These are phyloP conservation scores for Tragelaphus scriptus DNA, from an alignment of 2,113 vertebrate species.

Conservation along the genomic window DNA sequence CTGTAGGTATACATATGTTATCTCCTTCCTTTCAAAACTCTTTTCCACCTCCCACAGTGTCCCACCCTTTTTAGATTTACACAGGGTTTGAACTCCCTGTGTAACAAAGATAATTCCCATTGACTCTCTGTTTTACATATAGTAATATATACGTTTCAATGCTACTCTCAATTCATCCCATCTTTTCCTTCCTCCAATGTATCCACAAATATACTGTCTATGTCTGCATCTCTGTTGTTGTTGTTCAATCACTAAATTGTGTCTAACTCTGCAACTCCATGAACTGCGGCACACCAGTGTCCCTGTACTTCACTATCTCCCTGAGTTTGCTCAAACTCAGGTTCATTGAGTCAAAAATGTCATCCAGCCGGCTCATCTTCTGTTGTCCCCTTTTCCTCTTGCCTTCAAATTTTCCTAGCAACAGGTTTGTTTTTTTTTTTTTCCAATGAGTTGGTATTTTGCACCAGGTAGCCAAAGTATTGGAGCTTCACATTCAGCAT, in stretches of 20 bases:
- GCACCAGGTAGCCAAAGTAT: not conserved
- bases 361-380: not conserved
- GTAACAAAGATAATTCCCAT: no score
- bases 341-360: not conserved
- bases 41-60: not conserved
- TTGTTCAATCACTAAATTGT: not conserved
- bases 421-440: not conserved
- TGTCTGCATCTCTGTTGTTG: not conserved
- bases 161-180: not conserved
- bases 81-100: not conserved
- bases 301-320: not conserved
- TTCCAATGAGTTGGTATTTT: not conserved
- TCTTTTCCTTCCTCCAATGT: not conserved
- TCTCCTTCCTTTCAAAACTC: not conserved
- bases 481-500: not conserved
- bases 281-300: not conserved
- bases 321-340: not conserved
- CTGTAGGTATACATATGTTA: not conserved
- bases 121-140: not conserved
- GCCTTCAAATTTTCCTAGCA: not conserved
- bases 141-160: not conserved
- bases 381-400: not conserved
- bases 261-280: not conserved
- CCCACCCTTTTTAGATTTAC: not conserved
- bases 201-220: not conserved